These are phyloP conservation scores for Battus philenor DNA, from an alignment of 1,140 invertebrate species.

Conservation along the genomic window DNA sequence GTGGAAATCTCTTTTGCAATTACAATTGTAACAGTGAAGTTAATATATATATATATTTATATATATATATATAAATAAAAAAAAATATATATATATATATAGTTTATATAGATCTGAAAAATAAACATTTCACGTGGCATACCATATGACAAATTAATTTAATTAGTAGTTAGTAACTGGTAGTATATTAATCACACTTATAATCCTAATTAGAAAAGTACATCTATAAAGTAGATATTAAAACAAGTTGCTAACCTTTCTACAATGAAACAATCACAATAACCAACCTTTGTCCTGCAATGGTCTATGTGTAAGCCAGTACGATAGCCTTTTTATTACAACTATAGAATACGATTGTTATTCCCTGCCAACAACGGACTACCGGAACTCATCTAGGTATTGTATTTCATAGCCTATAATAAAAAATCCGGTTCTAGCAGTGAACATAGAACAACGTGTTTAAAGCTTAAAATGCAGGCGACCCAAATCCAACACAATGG, in stretches of 20 bases:
- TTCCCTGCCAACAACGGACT: slow-evolving; percentile 11
- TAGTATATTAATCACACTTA: too few species aligned
- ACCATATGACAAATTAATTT: too few species aligned
- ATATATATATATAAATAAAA: too few species aligned
- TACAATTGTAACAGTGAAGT: too few species aligned
- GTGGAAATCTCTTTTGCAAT: too few species aligned
- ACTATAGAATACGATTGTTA: slow-evolving; percentile 13
- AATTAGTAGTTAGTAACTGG: too few species aligned
- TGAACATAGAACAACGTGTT: slow-evolving; percentile 25
- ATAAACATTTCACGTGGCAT: too few species aligned
- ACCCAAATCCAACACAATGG: slow-evolving; percentile 52
- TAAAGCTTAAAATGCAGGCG: slow-evolving; percentile 49
- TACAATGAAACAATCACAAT: slow-evolving; percentile 11
- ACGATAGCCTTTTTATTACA: slow-evolving; percentile 13
- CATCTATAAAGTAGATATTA: too few species aligned
- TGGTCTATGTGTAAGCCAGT: slow-evolving; percentile 11
- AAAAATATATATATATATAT: too few species aligned
- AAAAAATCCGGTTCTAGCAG: slow-evolving; percentile 14
- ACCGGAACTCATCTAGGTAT: slow-evolving; percentile 16
- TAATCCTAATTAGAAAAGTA: too few species aligned
- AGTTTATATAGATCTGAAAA: too few species aligned
- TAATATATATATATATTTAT: too few species aligned
- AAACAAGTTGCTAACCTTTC: neutral
- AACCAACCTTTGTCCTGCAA: slow-evolving; percentile 12
- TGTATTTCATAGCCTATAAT: slow-evolving; percentile 15